Conservation (phyloP, 2,888 invertebrate genomes). For the Dysmachus trigonus region DNA sequence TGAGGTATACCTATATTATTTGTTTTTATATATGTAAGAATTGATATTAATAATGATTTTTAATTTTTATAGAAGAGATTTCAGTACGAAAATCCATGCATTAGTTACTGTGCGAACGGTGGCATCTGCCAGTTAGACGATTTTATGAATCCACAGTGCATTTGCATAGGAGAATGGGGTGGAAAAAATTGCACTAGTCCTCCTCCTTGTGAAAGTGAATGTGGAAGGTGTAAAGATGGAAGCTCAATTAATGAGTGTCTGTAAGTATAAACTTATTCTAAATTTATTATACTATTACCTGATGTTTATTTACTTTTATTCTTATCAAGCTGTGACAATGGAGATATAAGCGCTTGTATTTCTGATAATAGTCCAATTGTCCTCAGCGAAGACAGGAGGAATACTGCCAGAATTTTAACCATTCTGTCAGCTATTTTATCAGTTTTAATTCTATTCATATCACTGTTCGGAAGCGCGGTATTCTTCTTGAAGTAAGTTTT, state of each 20-base stretch:
- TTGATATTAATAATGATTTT: not conserved
- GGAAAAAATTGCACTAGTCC: conserved; percentile 68
- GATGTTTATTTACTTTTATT: not conserved
- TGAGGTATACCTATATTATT: conserved; percentile 59
- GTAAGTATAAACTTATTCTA: conserved; percentile 53
- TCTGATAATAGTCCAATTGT: conserved; percentile 61
- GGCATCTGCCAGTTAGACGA: conserved; percentile 70
- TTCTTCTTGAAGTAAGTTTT: conserved; percentile 64
- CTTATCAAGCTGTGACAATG: conserved; percentile 56
- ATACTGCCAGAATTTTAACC: conserved; percentile 57
- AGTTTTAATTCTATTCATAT: conserved; percentile 57
- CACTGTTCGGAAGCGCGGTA: conserved; percentile 59
- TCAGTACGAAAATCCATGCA: conserved; percentile 72
- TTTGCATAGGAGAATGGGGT: conserved; percentile 69
- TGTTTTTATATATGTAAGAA: not conserved
- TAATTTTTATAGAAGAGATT: conserved; percentile 64
- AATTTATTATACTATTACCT: not conserved
- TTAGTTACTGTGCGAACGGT: conserved; percentile 67
- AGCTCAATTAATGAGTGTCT: conserved; percentile 63
- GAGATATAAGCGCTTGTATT: conserved; percentile 58
- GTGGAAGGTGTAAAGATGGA: conserved; percentile 60
- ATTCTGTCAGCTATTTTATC: conserved; percentile 59
- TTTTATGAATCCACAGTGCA: conserved; percentile 66
- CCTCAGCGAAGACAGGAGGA: conserved; percentile 56
- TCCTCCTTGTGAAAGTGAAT: conserved; percentile 59